Evolutionary conservation across 2,113 vertebrate species (phyloP).

Genomic region (Lophius piscatorius): DNA sequence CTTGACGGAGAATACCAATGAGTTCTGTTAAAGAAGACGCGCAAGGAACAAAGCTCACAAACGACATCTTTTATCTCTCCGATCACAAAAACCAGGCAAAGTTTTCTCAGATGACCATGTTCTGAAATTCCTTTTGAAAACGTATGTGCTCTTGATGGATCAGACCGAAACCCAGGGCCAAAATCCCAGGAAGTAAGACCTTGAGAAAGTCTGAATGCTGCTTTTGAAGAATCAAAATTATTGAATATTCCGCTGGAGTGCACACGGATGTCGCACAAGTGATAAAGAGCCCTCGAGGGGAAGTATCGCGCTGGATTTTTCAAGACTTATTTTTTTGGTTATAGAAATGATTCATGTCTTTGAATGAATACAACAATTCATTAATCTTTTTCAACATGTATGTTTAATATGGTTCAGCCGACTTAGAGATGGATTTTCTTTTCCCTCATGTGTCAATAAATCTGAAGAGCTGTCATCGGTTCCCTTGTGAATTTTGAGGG

Average conservation of each 20-base stretch:
- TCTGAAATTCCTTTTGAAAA: slow-evolving; percentile 65
- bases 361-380: slow-evolving; percentile 20
- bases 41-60: background rate
- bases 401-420: background rate
- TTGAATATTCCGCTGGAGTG: slow-evolving; percentile 53
- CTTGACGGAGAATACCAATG: slow-evolving; percentile 28
- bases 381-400: slow-evolving; percentile 32
- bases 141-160: slow-evolving; percentile 33
- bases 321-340: background rate
- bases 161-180: background rate
- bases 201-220: slow-evolving; percentile 19
- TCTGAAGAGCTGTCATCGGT: background rate
- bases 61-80: slow-evolving; percentile 11
- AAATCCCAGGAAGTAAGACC: slow-evolving; percentile 47
- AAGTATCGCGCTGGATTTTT: slow-evolving; percentile 15
- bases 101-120: slow-evolving; percentile 44
- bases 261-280: slow-evolving; percentile 29
- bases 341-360: slow-evolving; percentile 58
- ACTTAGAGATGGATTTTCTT: background rate
- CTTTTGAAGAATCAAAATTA: slow-evolving; percentile 52
- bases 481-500: background rate
- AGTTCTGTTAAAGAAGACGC: slow-evolving; percentile 9
- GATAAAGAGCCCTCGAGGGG: slow-evolving; percentile 20
- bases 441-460: too few species aligned
- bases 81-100: background rate